These are phyloP conservation scores for Scarus forsteni DNA, from an alignment of 2,797 vertebrate species.

Conservation along the genomic window DNA sequence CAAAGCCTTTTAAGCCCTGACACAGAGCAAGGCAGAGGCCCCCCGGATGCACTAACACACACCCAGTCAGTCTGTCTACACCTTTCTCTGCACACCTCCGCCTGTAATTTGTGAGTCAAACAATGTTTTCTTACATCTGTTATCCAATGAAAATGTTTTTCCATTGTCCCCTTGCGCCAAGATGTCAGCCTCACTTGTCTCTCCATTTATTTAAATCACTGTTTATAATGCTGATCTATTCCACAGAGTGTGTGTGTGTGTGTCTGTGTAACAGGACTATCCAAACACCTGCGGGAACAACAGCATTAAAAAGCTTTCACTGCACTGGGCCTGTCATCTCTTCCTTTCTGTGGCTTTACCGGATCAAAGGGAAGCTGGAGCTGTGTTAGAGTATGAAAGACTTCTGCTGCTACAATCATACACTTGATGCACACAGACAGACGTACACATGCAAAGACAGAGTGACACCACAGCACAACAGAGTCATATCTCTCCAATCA, in stretches of 20 bases:
- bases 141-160: constrained; percentile 34
- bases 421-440: constrained; percentile 29
- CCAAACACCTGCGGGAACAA: constrained; percentile 81
- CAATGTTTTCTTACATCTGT: constrained; percentile 32
- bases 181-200: constrained; percentile 29
- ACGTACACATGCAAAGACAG: constrained; percentile 21
- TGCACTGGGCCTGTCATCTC: constrained; percentile 63
- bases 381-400: constrained; percentile 48
- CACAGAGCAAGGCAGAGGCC: constrained; percentile 48
- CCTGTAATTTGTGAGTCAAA: constrained; percentile 22
- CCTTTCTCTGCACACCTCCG: constrained; percentile 19
- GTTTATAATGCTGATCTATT: constrained; percentile 46
- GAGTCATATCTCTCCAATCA: constrained; percentile 39
- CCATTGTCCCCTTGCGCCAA: constrained; percentile 20
- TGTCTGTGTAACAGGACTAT: constrained; percentile 47
- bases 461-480: constrained; percentile 39
- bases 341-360: constrained; percentile 61
- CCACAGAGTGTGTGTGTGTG: constrained; percentile 15
- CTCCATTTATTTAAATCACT: constrained; percentile 40
- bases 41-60: constrained; percentile 34
- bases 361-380: constrained; percentile 74
- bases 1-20: constrained; percentile 75
- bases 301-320: constrained; percentile 78
- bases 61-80: constrained; percentile 41
- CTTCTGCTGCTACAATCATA: constrained; percentile 57